Evolutionary conservation across 1,140 invertebrate species (phyloP).

Genomic region (Venturia canescens): DNA sequence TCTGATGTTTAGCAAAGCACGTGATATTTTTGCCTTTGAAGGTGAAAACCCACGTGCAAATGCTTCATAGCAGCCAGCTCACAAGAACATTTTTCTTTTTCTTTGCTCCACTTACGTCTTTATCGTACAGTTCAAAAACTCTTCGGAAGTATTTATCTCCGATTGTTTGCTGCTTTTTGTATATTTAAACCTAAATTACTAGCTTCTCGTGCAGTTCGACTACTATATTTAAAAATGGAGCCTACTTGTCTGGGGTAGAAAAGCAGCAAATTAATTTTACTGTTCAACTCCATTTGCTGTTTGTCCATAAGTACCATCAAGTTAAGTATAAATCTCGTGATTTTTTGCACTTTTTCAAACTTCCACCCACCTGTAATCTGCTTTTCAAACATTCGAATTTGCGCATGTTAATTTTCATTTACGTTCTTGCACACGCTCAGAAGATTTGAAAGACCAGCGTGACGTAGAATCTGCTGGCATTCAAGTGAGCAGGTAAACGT

Average conservation of each 20-base stretch:
- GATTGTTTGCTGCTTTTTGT: not conserved
- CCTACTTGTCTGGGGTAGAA: not conserved
- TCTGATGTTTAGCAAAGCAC: slow-evolving; percentile 38
- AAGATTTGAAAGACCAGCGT: not conserved
- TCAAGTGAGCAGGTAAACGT: slow-evolving; percentile 22
- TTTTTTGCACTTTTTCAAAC: not conserved
- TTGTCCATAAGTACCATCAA: too few species aligned
- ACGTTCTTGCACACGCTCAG: not conserved
- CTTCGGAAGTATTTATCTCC: not conserved
- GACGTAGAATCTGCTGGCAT: not conserved
- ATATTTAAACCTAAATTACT: not conserved
- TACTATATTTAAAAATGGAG: not conserved
- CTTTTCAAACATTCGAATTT: not conserved
- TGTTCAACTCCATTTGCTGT: too few species aligned
- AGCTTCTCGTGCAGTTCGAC: not conserved
- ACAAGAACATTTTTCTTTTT: slow-evolving; percentile 51
- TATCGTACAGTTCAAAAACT: not conserved
- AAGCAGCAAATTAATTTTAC: too few species aligned
- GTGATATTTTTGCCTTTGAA: slow-evolving; percentile 64
- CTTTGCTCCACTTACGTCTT: slow-evolving; percentile 19
- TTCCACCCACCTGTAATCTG: not conserved
- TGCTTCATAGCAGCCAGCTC: slow-evolving; percentile 58
- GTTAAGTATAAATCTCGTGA: too few species aligned
- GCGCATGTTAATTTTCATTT: not conserved
- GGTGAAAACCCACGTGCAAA: slow-evolving; percentile 57